Conservation (phyloP, 2,888 invertebrate genomes). For the Mylabris sibirica region DNA sequence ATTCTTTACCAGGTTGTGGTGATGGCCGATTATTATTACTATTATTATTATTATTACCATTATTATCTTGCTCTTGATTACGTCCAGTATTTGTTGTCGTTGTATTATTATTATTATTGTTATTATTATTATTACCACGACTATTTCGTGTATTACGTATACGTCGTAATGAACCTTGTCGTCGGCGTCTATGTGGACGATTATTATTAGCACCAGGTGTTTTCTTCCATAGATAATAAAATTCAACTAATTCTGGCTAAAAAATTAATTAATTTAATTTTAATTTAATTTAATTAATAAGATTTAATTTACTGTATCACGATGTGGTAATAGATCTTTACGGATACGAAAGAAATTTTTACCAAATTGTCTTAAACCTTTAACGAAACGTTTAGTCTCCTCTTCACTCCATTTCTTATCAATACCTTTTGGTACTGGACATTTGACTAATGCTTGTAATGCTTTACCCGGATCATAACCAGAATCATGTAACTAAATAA, state of each 20-base stretch:
- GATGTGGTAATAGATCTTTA: constrained; percentile 95
- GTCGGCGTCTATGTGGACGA: constrained; percentile 88
- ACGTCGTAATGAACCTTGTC: constrained; percentile 86
- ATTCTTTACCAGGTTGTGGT: constrained; percentile 72
- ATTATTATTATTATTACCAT: constrained; percentile 29
- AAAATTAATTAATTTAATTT: constrained; percentile 29
- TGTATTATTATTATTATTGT: constrained; percentile 25
- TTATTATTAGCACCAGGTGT: constrained; percentile 97
- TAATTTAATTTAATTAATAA: not conserved
- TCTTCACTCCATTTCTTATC: constrained; percentile 99
- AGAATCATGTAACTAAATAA: constrained; percentile 84
- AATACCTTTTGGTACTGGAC: constrained; percentile 95
- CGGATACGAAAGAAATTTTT: constrained; percentile 99
- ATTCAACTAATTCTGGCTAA: constrained; percentile 94
- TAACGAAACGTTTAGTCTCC: constrained; percentile 97
- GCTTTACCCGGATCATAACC: constrained; percentile 97
- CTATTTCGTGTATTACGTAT: constrained; percentile 89
- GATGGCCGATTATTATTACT: constrained; percentile 65
- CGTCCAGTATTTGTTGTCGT: constrained; percentile 62
- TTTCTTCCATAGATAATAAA: constrained; percentile 99
- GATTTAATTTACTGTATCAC: constrained; percentile 86
- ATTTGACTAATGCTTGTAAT: constrained; percentile 94
- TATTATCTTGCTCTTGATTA: constrained; percentile 55
- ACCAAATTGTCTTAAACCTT: constrained; percentile 97
- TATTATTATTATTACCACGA: constrained; percentile 65